phyloP scores from a whole-genome alignment of 2,113 vertebrate genomes.

The Anolis sagrei region DNA sequence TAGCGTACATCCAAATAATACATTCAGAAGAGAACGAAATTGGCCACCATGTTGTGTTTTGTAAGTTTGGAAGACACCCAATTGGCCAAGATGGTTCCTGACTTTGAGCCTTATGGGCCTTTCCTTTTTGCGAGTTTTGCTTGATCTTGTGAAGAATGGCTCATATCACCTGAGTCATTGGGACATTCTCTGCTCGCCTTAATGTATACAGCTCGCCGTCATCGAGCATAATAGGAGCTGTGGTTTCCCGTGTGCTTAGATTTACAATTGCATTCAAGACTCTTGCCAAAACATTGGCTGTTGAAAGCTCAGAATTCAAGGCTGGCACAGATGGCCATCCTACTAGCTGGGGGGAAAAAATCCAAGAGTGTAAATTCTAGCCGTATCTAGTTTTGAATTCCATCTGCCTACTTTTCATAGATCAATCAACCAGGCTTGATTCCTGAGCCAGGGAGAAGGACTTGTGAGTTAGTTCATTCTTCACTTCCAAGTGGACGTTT shows the following conservation, averaged over 20 bases:
- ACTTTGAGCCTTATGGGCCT: not conserved
- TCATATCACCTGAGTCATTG: not conserved
- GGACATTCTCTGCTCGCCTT: conserved; percentile 30
- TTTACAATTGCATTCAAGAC: conserved; percentile 37
- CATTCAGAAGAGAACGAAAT: not conserved
- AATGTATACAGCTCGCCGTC: conserved; percentile 19
- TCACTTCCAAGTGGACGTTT: not conserved
- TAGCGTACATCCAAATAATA: not conserved
- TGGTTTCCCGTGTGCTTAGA: conserved; percentile 20
- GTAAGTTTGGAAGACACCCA: not conserved
- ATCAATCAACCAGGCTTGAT: not conserved
- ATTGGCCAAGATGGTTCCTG: not conserved
- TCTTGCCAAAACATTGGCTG: conserved; percentile 35
- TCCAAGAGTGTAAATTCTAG: conserved; percentile 17
- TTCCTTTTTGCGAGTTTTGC: not conserved
- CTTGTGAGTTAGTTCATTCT: not conserved
- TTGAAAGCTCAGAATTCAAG: conserved; percentile 47
- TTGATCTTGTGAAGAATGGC: not conserved
- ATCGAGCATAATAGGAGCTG: not conserved
- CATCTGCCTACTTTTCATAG: not conserved
- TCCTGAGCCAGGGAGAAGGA: conserved; percentile 15
- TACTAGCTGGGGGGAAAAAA: not conserved
- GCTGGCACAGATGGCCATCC: conserved; percentile 33
- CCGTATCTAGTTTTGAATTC: conserved; percentile 48
- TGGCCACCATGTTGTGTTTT: not conserved